phyloP scores from a whole-genome alignment of 1,140 invertebrate species.

The Chrysoperla carnea region DNA sequence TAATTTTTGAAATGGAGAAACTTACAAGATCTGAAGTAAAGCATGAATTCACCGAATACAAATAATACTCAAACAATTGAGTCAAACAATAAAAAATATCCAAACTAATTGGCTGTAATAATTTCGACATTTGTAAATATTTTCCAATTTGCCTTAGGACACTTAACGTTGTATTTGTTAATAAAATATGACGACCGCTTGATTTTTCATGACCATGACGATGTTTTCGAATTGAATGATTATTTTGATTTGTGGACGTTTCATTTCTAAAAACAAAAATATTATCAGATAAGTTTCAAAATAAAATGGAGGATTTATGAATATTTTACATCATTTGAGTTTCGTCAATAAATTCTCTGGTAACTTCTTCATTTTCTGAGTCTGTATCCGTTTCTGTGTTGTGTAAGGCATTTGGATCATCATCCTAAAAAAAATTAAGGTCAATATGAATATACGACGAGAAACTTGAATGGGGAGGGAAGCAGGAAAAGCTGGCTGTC shows the following conservation, averaged over 20 bases:
- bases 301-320: too few relatives aligned
- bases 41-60: slow-evolving; percentile 79
- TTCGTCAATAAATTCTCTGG: slow-evolving; percentile 50
- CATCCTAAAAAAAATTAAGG: slow-evolving; percentile 21
- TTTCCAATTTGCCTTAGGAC: slow-evolving; percentile 84
- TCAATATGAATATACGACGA: too few relatives aligned
- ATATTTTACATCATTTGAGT: slow-evolving; percentile 31
- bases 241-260: too few relatives aligned
- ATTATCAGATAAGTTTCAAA: too few relatives aligned
- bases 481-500: too few relatives aligned
- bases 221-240: too few relatives aligned
- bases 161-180: slow-evolving; percentile 84
- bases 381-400: not conserved
- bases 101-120: slow-evolving; percentile 78
- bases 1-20: too few relatives aligned
- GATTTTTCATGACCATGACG: too few relatives aligned
- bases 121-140: slow-evolving; percentile 82
- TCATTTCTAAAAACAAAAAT: too few relatives aligned
- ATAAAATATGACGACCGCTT: not conserved
- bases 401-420: slow-evolving; percentile 13
- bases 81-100: slow-evolving; percentile 82
- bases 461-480: too few relatives aligned
- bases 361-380: slow-evolving; percentile 46
- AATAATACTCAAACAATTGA: slow-evolving; percentile 91
- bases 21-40: slow-evolving; percentile 63